Base-by-base conservation (phyloP, 2,888 invertebrate species). In the Drosophila lutescens region DNA sequence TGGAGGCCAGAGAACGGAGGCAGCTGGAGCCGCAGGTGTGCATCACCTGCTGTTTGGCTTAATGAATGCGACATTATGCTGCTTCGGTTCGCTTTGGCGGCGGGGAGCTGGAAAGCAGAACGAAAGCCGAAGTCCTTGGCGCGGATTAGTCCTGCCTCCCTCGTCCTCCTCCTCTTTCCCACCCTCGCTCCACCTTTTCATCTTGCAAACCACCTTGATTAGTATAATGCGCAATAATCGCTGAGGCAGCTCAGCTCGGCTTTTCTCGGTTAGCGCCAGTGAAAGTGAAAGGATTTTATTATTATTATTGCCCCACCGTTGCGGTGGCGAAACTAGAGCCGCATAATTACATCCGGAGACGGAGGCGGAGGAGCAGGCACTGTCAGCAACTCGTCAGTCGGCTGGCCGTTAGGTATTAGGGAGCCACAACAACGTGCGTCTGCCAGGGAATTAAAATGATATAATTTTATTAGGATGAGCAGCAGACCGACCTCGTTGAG, bases 11-110 rank as follows among this genome's bases (percentile, higher is more conserved):
- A 10, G 17, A 10, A 17, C 4, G 47, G 20, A 47, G 30, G 15
- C 47, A 49, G 54, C 68, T 59, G 50, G 38, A 51, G 56, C 61
- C 78, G 72, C 80, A 82, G 83, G 76, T 89, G 85, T 76, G 76
- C 73, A 76, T 69, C 81, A 89, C 86, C 90, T 89, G 89, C 89
- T 80, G 85, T 74, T 78, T 55, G 72, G 63, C 76, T 82, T 80
- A 89, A 89, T 87, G 89, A 87, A 87, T 79, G 80, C 79, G 78
- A 72, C 79, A 82, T 77, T 72, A 63, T 70, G 58, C 50, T 41
- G 63, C 43, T 26, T 17, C n/a, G 43, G 43, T 6, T 20, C 34
- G 30, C 2, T 30, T 8, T 8, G 30, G 30, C 30, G 30, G 36
- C 38, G 32, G 17, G 38, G 47, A 46, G 46, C 46, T 23, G 46